Base-by-base conservation (phyloP, 2,888 invertebrate genomes). In the Ormyrus labotus region DNA sequence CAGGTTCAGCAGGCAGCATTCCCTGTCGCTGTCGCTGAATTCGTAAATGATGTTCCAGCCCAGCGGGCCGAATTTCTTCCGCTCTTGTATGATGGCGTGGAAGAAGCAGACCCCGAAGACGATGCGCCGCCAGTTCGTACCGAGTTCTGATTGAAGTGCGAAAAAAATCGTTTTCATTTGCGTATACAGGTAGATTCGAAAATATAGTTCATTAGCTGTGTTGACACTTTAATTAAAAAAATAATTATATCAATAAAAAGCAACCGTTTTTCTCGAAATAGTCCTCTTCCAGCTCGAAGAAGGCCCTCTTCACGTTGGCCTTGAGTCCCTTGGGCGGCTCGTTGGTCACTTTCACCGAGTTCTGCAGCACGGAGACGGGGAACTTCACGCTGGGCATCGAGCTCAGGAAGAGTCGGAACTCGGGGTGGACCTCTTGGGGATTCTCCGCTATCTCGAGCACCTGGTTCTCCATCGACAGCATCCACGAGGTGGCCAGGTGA, bases 21-120 rank as follows among this genome's bases (percentile, higher is more conserved):
- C 95, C 58, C 98, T 93, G 90, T 98, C 98, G 85, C 96, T 97
- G 88, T 97, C 97, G 89, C 96, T 98, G 89, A 98, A 98, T 88
- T 97, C 97, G 87, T 98, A 98, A 0, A 95, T 93, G 81, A 97
- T 97, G 90, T 98, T 98, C 97, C 98, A 98, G 0, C 98, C 98
- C 0, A 94, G 88, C 0, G 98, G 96, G 0, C 98, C 98, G 89
- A 97, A 98, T 89, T 97, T 98, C 84, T 96, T 95, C 63, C 98
- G 93, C 89, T 98, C 98, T 89, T 97, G 96, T n/a, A 98, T 94
- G 48, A 98, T 94, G 0, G 96, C 97, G 91, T 98, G 98, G 90
- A 98, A 98, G 93, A 98, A 96, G 88, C 97, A 97, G 63, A 96
- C 90, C 0, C 96, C 96, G 87, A 96, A 96, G 6, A 96, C 90